Percentiles rank a stretch among this genome's conserved stretches.
These are phyloP conservation scores for Melangyna quadrimaculata DNA, from an alignment of 2,888 invertebrate species.

Conservation along the genomic window DNA sequence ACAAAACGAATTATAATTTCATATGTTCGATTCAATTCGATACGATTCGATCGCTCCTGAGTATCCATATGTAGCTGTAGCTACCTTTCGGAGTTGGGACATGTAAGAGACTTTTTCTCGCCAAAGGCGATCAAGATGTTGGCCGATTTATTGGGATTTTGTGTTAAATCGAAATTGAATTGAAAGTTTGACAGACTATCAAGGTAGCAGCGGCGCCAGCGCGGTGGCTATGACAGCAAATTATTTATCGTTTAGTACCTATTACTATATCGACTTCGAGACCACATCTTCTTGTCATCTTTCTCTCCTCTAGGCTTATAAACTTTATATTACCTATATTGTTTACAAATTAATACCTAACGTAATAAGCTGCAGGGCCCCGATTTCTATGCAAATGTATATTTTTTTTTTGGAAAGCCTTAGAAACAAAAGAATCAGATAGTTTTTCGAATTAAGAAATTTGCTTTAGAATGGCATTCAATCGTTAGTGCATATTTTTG, in stretches of 20 bases:
- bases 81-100: not conserved
- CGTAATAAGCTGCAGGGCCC: no score
- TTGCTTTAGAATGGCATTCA: no score
- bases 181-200: constrained; percentile 51
- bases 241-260: constrained; percentile 44
- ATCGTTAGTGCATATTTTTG: no score
- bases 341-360: no score
- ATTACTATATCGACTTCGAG: not conserved
- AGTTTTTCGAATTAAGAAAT: no score
- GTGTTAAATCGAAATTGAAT: constrained; percentile 46
- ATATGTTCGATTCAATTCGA: constrained; percentile 28
- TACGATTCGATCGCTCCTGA: not conserved
- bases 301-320: not conserved
- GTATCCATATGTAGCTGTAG: no score
- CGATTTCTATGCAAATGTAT: no score
- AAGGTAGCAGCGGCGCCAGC: not conserved
- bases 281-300: no score
- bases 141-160: constrained; percentile 7
- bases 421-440: no score
- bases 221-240: constrained; percentile 8
- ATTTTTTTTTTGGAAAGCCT: no score
- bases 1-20: constrained; percentile 60
- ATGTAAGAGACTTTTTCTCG: constrained; percentile 40
- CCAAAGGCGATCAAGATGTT: constrained; percentile 57
- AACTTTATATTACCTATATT: no score